Percentiles rank a stretch among this genome's conserved stretches.
phyloP scores from a whole-genome alignment of 2,797 vertebrate genomes.

The Tinamus major region DNA sequence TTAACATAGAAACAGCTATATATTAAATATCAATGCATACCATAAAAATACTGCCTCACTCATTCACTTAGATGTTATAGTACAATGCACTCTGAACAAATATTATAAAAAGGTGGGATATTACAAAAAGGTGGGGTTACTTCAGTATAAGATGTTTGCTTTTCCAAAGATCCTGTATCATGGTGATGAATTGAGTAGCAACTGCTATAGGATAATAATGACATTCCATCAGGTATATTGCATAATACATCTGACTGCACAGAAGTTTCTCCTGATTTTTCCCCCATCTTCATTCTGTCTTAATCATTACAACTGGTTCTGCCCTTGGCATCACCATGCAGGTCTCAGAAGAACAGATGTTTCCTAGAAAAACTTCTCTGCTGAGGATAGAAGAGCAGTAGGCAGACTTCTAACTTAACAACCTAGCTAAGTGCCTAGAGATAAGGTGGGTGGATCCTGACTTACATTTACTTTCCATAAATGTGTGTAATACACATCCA shows the following conservation, averaged over 20 bases:
- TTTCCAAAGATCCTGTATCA: neutral
- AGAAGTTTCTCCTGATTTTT: neutral
- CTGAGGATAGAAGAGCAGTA: neutral
- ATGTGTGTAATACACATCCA: neutral
- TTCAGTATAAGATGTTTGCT: neutral
- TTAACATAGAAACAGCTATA: neutral
- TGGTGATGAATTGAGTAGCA: neutral
- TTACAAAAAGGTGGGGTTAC: neutral
- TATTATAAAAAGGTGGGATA: neutral
- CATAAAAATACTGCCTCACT: neutral
- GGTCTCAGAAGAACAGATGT: neutral
- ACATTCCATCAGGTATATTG: neutral
- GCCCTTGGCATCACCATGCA: neutral
- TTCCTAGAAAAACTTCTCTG: neutral
- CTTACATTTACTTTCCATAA: conserved; percentile 1
- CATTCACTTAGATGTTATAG: neutral
- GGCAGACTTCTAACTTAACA: neutral
- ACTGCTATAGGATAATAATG: neutral
- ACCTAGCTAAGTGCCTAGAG: neutral
- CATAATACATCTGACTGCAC: neutral
- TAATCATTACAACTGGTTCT: neutral
- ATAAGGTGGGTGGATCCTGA: neutral
- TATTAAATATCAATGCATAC: neutral
- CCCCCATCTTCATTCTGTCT: neutral
- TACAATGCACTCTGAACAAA: neutral